Percentiles rank a stretch among this genome's conserved stretches.
Evolutionary conservation across 1,140 invertebrate species (phyloP).

Genomic region (Camponotus vicinus): DNA sequence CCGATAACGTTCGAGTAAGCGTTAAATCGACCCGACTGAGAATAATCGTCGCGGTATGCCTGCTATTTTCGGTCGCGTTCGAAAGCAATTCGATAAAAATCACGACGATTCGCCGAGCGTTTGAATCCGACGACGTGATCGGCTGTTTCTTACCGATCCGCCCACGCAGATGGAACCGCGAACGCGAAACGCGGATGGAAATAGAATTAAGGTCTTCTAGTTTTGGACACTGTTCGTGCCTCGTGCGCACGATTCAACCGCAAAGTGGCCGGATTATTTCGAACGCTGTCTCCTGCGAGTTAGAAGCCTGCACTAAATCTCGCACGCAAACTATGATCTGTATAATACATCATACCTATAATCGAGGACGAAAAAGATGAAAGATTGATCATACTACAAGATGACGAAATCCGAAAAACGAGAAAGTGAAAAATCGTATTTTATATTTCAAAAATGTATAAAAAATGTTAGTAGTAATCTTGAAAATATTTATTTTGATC

Average conservation of each 20-base stretch:
- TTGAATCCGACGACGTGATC: slow-evolving; percentile 50
- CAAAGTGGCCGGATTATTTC: slow-evolving; percentile 53
- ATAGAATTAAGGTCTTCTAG: slow-evolving; percentile 65
- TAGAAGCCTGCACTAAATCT: slow-evolving; percentile 16
- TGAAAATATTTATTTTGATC: background rate
- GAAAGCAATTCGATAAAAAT: slow-evolving; percentile 60
- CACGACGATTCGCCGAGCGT: background rate
- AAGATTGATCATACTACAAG: background rate
- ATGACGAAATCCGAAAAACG: background rate
- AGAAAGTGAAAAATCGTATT: too few relatives aligned
- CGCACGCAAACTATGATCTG: background rate
- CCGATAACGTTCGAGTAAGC: slow-evolving; percentile 60
- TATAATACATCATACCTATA: background rate
- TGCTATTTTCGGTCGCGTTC: slow-evolving; percentile 72
- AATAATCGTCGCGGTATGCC: slow-evolving; percentile 75
- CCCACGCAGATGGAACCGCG: slow-evolving; percentile 61
- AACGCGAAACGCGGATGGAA: slow-evolving; percentile 55
- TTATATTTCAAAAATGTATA: background rate
- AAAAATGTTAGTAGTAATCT: background rate
- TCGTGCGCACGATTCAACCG: slow-evolving; percentile 20
- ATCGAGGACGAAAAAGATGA: background rate
- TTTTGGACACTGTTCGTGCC: slow-evolving; percentile 50
- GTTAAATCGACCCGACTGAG: slow-evolving; percentile 58
- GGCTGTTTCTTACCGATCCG: slow-evolving; percentile 62
- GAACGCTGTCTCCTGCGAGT: slow-evolving; percentile 2